A percentile compares a stretch with the other conserved stretches of the same genome.
phyloP scores from a whole-genome alignment of 2,888 invertebrate species.

The Mimumesa dahlbomi region DNA sequence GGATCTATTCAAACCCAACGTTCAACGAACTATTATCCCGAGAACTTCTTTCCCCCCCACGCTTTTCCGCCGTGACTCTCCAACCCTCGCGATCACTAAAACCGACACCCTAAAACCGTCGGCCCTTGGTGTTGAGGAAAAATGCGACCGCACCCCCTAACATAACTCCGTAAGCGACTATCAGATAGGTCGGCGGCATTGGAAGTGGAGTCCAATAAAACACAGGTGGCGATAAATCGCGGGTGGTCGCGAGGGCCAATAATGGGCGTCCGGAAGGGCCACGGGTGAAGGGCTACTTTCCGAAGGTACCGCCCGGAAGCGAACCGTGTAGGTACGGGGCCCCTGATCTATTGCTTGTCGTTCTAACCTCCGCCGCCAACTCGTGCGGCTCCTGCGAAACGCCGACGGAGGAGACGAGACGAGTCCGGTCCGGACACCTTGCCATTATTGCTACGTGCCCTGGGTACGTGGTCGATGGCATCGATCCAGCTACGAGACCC shows the following conservation, averaged over 20 bases:
- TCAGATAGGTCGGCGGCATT: slow-evolving; percentile 62
- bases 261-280: slow-evolving; percentile 67
- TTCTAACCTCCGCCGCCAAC: slow-evolving; percentile 51
- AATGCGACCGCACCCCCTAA: too few relatives aligned
- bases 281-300: slow-evolving; percentile 63
- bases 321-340: slow-evolving; percentile 40
- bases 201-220: slow-evolving; percentile 73
- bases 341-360: slow-evolving; percentile 64
- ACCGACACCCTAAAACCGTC: too few relatives aligned
- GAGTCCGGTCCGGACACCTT: neutral
- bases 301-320: slow-evolving; percentile 58
- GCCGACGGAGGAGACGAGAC: neutral
- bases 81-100: too few relatives aligned
- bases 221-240: slow-evolving; percentile 74
- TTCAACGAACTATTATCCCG: too few relatives aligned
- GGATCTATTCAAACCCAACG: too few relatives aligned
- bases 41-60: too few relatives aligned
- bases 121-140: too few relatives aligned
- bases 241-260: slow-evolving; percentile 67
- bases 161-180: too few relatives aligned
- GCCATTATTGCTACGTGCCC: too few relatives aligned
- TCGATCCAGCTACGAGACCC: too few relatives aligned
- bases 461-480: too few relatives aligned
- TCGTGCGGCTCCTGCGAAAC: slow-evolving; percentile 32
- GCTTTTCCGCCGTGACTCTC: too few relatives aligned